Evolutionary conservation across 2,888 invertebrate genomes (phyloP), one percentile per base, ranked within the genome.

Genomic region (Temnothorax ravouxi): DNA sequence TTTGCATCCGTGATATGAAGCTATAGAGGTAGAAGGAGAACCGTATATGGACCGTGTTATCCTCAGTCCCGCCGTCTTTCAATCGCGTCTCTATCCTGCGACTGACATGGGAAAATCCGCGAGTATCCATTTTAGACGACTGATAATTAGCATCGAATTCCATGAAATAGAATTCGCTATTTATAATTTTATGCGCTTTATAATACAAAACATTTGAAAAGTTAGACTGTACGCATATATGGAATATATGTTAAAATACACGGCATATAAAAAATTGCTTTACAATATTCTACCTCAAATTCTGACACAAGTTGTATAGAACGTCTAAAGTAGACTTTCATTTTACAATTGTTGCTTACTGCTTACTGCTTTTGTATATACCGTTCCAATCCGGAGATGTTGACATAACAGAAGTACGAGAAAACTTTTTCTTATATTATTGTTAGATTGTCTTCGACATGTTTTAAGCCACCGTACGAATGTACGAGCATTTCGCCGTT

Each of bases 401-500:
- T 61, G 47, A 75, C 11, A 38, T 34, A 29, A 50, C 15, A 50
- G 13, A 50, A 2, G 1, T 13, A 34, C 3, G 3, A 34, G 2
- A 18, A 62, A 8, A 44, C 18, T 54, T 29, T 41, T 56, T 13
- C 69, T 18, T 29, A n/a, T n/a, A n/a, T n/a, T n/a, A 29, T 29
- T 29, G 29, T 29, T 50, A 38, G 62, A 67, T 34, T 18, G 29
- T 72, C 59, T 66, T 44, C 66, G 56, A 62, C 47, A 61, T 13
- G 54, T 83, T 83, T 80, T 62, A 61, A 79, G 59, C 52, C 34
- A 59, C n/a, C 9, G 13, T 44, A 44, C 50, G 3, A 38, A 56
- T n/a, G 83, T 82, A 83, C 13, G 18, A 81, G 83, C 82, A 80
- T 84, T 81, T 85, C 85, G 80, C 82, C 84, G 80, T 91, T 67